phyloP scores from a whole-genome alignment of 2,797 vertebrate species.

The Corythornis leucogaster region DNA sequence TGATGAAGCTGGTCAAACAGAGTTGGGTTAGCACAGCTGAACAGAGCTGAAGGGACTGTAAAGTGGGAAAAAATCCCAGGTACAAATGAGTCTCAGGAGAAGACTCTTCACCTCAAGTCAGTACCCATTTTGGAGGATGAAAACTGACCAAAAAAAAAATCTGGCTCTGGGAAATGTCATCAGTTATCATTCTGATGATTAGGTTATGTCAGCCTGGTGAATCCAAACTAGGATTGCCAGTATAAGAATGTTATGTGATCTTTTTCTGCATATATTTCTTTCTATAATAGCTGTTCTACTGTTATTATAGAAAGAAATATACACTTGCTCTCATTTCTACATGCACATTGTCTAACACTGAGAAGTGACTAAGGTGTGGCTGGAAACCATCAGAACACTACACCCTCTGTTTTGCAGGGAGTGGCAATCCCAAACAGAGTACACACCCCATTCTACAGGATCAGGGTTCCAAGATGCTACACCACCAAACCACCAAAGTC shows the following conservation, averaged over 20 bases:
- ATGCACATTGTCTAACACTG: neutral
- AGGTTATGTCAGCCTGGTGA: neutral
- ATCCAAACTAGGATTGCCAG: neutral
- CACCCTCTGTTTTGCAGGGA: neutral
- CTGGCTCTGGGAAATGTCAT: neutral
- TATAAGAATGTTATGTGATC: neutral
- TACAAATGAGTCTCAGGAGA: neutral
- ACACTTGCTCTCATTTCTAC: neutral
- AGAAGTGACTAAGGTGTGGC: neutral
- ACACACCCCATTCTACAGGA: neutral
- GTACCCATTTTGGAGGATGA: neutral
- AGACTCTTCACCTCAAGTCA: neutral
- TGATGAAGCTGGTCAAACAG: neutral
- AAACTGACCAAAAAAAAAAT: neutral
- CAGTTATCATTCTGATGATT: neutral
- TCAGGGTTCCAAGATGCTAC: neutral
- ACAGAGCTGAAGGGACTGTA: neutral
- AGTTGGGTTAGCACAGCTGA: constrained; percentile 7
- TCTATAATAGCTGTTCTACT: neutral
- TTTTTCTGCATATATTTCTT: neutral
- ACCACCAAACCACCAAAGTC: neutral
- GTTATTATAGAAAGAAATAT: no score
- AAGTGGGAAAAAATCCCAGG: neutral
- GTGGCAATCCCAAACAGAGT: neutral
- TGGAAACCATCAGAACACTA: neutral